Evolutionary conservation across 2,888 invertebrate genomes (phyloP).

Genomic region (Drosophila rubida): DNA sequence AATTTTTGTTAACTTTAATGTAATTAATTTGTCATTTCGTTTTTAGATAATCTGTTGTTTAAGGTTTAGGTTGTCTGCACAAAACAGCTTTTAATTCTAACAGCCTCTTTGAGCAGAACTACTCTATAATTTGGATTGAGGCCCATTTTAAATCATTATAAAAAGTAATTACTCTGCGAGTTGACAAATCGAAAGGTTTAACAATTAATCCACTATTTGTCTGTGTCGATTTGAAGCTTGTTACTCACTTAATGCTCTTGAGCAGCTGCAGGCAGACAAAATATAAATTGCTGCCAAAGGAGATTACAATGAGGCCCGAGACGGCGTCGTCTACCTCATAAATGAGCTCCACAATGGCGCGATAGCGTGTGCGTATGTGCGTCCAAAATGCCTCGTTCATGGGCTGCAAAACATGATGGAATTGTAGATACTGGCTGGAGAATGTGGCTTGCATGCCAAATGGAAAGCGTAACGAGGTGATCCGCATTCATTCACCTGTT

Average conservation of each 20-base stretch:
- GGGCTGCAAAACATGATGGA: slow-evolving; percentile 38
- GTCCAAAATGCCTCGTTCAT: slow-evolving; percentile 85
- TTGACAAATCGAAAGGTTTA: neutral
- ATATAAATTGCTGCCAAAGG: slow-evolving; percentile 87
- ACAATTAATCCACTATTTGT: neutral
- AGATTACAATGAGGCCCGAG: slow-evolving; percentile 85
- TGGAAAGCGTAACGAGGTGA: neutral
- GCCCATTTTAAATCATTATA: too few species aligned
- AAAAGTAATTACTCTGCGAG: neutral
- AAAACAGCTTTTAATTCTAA: too few species aligned
- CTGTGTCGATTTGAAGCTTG: neutral
- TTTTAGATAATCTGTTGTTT: too few species aligned
- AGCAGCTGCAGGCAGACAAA: slow-evolving; percentile 87
- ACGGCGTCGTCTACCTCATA: slow-evolving; percentile 85
- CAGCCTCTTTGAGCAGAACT: too few species aligned
- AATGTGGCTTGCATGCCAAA: neutral
- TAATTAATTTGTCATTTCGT: too few species aligned
- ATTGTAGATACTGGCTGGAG: neutral
- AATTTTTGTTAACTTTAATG: too few species aligned
- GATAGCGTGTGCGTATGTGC: slow-evolving; percentile 85
- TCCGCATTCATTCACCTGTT: slow-evolving; percentile 25
- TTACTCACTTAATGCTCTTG: slow-evolving; percentile 85
- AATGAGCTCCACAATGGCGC: slow-evolving; percentile 85
- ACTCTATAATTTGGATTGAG: too few species aligned
- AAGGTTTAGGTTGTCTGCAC: too few species aligned